A percentile compares a stretch with the other conserved stretches of the same genome.
phyloP scores from a whole-genome alignment of 1,140 invertebrate species.

The Liolophura sinensis region DNA sequence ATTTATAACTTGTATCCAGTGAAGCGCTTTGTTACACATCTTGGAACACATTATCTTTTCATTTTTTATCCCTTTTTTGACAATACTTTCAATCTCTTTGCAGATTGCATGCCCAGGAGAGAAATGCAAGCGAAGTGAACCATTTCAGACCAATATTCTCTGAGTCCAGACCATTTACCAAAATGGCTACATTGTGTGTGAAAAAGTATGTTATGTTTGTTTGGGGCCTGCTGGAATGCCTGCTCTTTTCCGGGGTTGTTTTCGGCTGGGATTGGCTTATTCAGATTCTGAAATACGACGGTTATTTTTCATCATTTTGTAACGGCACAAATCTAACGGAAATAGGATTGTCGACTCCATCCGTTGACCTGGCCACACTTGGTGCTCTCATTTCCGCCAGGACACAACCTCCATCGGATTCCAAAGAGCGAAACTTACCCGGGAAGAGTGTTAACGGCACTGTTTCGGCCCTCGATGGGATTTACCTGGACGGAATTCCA shows the following conservation, averaged over 20 bases:
- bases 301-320: slow-evolving; percentile 33
- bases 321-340: slow-evolving; percentile 22
- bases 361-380: not conserved
- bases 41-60: too few species aligned
- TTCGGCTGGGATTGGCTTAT: slow-evolving; percentile 41
- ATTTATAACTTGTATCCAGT: too few species aligned
- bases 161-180: too few species aligned
- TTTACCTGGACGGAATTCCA: too few species aligned
- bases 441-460: not conserved
- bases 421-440: not conserved
- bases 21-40: too few species aligned
- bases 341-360: not conserved
- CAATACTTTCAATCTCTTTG: too few species aligned
- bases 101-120: too few species aligned
- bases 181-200: too few species aligned
- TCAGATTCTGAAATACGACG: slow-evolving; percentile 26
- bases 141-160: too few species aligned
- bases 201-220: slow-evolving; percentile 9
- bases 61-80: too few species aligned
- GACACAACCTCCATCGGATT: slow-evolving; percentile 9
- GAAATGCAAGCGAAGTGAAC: too few species aligned
- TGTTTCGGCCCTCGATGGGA: not conserved
- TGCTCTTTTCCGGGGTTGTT: slow-evolving; percentile 41
- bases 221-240: slow-evolving; percentile 39
- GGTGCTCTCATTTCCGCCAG: slow-evolving; percentile 11